Base-by-base conservation (phyloP, 1,140 invertebrate genomes). In the Lasioglossum baleicum region DNA sequence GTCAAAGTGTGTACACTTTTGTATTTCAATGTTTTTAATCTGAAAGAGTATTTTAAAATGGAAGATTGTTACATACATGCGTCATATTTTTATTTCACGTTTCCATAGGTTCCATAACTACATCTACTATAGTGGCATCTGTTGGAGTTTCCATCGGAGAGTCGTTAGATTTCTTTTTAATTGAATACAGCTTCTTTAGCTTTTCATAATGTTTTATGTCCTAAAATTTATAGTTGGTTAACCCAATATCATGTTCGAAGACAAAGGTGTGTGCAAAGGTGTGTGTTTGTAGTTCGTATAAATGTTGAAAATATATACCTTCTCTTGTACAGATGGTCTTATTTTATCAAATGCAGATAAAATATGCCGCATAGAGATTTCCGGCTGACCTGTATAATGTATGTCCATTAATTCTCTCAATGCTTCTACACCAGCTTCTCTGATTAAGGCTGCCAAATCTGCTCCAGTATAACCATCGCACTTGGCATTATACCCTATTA, bases 401-500 rank as follows among this genome's bases (percentile, higher is more conserved):
- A 90, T 88, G 15, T 90, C 89, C 67, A 96, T 94, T 82, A 95
- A 92, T 87, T 97, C 95, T 80, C 95, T 96, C 11, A 99, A 90
- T 10, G 97, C 95, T 88, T 95, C 94, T 73, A 96, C 94, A 0
- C 96, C 95, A 0, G 98, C 97, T 93, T 98, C 97, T 84, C 96
- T 94, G 0, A 98, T 95, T 35, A 99, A 92, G 35, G 97, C 97
- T 22, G 97, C 96, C 53, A 99, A 93, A 94, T 99, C 99, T 20
- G 98, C 98, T 71, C 98, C 98, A 2, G 97, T 98, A 84, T 96
- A 98, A 44, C 97, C 96, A 53, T 97, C 94, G 75, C 96, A 97
- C 65, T 95, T 90, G 6, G 89, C 90, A 61, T 96, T 96, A 60
- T 88, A 91, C 5, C 93, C 95, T 60, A 99, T 93, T 42, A 94